Base-by-base conservation (phyloP, 1,140 invertebrate genomes). In the Drosophila arawakana region DNA sequence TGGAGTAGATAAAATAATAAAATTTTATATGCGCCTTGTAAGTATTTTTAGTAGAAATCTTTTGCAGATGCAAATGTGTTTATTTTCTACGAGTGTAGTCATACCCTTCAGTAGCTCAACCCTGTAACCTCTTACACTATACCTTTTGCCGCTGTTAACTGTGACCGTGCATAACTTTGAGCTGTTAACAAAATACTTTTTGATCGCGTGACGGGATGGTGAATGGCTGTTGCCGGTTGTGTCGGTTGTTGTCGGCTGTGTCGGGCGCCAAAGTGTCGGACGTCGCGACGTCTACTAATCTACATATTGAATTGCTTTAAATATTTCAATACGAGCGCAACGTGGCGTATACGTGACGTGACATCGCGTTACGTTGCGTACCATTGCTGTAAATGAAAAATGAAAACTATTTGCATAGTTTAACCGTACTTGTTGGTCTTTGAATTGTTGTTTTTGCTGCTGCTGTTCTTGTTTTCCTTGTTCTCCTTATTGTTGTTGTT, bases 371-470 rank as follows among this genome's bases (percentile, higher is more conserved):
- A 21, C 46, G 15, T 11, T 52, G 25, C 11, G 41, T 30, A 30
- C 25, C 3, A 30, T 43, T 34, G 46, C 34, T 44, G 4, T 39
- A 21, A 50, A 58, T 72, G 78, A 86, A 80, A 78, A 86, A 85
- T 85, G 63, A 73, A 68, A 76, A 82, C 82, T 82, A 85, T 85
- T 85, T 85, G 82, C 82, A 86, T 85, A 85, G 83, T 76, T 82
- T 78, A 86, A 70, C 65, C 65, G 65, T 55, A 79, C 73, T 78
- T 73, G 71, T 73, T 39, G 44, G 21, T 50, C n/a, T 10, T 30
- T 25, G n/a, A n/a, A 21, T 63, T 15, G 43, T 21, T 35, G 18
- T n/a, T 4, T 3, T n/a, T 18, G 11, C 2, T 59, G 43, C 15
- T 60, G 58, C 5, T 35, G 57, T 7, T 60, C 46, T 73, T 68